These are phyloP conservation scores for Hofmannophila pseudospretella DNA, from an alignment of 2,888 invertebrate species.

Conservation along the genomic window DNA sequence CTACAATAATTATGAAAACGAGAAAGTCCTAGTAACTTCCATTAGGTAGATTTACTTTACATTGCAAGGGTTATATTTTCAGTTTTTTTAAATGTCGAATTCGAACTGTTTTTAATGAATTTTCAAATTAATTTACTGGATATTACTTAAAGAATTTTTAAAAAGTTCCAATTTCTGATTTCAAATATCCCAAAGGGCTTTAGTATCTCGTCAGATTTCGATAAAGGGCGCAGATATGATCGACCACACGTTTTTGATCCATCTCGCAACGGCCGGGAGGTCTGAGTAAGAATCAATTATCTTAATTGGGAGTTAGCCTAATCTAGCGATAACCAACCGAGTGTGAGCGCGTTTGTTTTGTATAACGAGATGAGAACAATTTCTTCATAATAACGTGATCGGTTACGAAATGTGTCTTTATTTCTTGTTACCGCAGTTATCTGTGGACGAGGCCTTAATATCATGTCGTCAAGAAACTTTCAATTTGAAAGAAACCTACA, in stretches of 20 bases:
- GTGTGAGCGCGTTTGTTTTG: conserved; percentile 42
- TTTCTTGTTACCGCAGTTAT: no score
- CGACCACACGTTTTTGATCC: conserved; percentile 25
- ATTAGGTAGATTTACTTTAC: no score
- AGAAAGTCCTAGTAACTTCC: no score
- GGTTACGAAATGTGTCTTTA: no score
- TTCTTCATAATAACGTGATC: conserved; percentile 17
- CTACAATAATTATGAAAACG: no score
- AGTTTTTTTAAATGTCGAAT: not conserved
- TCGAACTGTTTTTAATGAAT: not conserved
- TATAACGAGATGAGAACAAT: conserved; percentile 34
- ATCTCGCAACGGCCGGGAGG: conserved; percentile 44
- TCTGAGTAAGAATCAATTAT: conserved; percentile 62
- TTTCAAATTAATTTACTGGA: not conserved
- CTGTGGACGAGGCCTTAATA: no score
- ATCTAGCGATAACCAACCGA: conserved; percentile 55
- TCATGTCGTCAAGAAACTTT: no score
- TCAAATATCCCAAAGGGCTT: not conserved
- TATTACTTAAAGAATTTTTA: not conserved
- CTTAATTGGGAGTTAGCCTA: conserved; percentile 66
- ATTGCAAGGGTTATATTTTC: no score
- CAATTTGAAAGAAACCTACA: no score
- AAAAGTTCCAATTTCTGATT: not conserved
- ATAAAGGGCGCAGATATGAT: conserved; percentile 29
- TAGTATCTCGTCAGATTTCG: conserved; percentile 8